These are phyloP conservation scores for Rhogogaster chlorosoma DNA, from an alignment of 2,888 invertebrate species.

Conservation along the genomic window DNA sequence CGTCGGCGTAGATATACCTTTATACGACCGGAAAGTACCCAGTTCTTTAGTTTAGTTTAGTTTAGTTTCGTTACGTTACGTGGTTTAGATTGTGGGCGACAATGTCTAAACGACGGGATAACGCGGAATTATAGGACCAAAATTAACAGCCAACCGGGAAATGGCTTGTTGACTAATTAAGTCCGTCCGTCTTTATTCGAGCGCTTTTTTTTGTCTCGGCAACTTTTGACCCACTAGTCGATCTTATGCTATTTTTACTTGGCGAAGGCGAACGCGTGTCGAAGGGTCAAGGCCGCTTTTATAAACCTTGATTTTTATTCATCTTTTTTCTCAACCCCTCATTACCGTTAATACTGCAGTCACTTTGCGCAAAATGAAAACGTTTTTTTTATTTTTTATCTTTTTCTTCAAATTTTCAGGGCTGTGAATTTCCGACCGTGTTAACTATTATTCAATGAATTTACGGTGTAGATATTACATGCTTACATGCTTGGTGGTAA, in stretches of 20 bases:
- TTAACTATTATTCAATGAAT: neutral
- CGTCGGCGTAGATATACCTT: conserved; percentile 26
- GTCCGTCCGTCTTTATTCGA: neutral
- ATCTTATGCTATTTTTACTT: neutral
- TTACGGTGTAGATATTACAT: neutral
- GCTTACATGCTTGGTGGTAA: conserved; percentile 6
- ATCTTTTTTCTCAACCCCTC: neutral
- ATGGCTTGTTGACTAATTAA: conserved; percentile 23
- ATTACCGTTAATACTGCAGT: no score
- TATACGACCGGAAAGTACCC: conserved; percentile 1
- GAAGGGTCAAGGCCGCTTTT: neutral
- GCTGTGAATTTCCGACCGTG: neutral
- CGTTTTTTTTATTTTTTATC: neutral
- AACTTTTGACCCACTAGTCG: neutral
- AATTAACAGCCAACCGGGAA: conserved; percentile 24
- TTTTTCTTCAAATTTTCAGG: neutral
- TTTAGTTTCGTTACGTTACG: conserved; percentile 21
- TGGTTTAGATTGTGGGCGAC: conserved; percentile 31
- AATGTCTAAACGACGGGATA: neutral
- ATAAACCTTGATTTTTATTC: neutral
- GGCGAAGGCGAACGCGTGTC: neutral
- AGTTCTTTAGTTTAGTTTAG: neutral
- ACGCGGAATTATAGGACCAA: neutral
- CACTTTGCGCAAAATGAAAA: neutral
- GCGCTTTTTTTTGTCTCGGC: neutral